phyloP scores from a whole-genome alignment of 2,113 vertebrate species.

The Microcebus tavaratra region DNA sequence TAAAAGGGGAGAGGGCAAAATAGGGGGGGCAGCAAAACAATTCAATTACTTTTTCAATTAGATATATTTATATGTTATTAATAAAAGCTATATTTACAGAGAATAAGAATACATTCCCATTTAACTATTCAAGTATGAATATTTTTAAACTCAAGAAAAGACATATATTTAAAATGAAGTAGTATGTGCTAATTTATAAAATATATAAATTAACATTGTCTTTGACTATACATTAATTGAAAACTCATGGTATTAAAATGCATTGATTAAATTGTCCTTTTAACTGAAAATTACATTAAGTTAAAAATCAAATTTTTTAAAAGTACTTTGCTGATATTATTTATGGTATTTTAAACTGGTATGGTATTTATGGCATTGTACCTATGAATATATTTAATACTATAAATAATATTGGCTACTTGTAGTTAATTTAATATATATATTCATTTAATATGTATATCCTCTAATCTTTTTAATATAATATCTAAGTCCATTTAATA shows the following conservation, averaged over 20 bases:
- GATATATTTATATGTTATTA: conserved; percentile 8
- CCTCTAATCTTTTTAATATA: neutral
- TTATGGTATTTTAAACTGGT: neutral
- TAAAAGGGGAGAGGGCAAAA: neutral
- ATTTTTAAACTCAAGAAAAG: conserved; percentile 15
- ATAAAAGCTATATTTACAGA: neutral
- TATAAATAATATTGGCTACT: neutral
- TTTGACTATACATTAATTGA: neutral
- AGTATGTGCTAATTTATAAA: neutral
- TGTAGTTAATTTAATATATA: neutral
- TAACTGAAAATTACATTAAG: neutral
- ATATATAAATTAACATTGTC: neutral
- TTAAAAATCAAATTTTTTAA: neutral
- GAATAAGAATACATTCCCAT: neutral
- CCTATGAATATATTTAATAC: neutral
- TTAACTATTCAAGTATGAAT: neutral
- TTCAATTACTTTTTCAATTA: conserved; percentile 2
- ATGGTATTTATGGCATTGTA: neutral
- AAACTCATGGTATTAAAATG: neutral
- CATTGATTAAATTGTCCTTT: neutral
- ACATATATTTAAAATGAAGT: neutral
- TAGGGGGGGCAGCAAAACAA: neutral
- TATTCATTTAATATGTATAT: neutral
- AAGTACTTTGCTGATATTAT: neutral
- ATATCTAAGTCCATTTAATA: neutral